Evolutionary conservation across 2,113 vertebrate genomes (phyloP).

Genomic region (Procapra przewalskii): DNA sequence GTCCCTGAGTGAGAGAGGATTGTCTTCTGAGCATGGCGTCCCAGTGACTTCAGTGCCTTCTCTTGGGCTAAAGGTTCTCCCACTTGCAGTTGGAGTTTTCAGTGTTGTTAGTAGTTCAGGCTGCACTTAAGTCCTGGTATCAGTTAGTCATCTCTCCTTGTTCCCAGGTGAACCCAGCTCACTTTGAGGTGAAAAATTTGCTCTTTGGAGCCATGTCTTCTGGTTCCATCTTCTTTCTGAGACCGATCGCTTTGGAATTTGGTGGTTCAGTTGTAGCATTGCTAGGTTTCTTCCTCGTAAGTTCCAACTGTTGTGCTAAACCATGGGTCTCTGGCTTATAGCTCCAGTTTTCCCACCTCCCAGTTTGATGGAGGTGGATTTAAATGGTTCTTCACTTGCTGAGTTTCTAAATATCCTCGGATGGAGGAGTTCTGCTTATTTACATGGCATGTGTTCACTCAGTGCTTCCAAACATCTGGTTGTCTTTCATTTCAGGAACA

Average conservation of each 20-base stretch:
- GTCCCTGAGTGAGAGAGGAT: background rate
- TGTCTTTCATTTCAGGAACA: constrained; percentile 85
- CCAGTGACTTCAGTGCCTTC: constrained; percentile 85
- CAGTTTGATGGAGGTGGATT: constrained; percentile 84
- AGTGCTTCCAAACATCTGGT: constrained; percentile 82
- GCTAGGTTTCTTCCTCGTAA: constrained; percentile 81
- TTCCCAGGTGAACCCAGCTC: constrained; percentile 81
- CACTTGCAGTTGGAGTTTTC: constrained; percentile 73
- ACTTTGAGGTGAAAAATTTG: constrained; percentile 73
- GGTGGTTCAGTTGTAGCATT: constrained; percentile 79
- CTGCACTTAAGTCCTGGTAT: constrained; percentile 79
- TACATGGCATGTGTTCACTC: constrained; percentile 87
- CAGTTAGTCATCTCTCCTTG: constrained; percentile 83
- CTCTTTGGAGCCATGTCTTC: constrained; percentile 56
- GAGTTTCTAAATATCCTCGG: constrained; percentile 88
- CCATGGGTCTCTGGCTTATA: constrained; percentile 83
- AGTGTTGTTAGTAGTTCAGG: constrained; percentile 83
- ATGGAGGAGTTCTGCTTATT: constrained; percentile 88
- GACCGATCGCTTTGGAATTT: constrained; percentile 57
- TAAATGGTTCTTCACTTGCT: constrained; percentile 89
- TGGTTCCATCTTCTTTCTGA: constrained; percentile 38
- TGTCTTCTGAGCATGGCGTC: constrained; percentile 70
- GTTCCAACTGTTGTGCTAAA: constrained; percentile 85
- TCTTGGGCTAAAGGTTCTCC: constrained; percentile 81
- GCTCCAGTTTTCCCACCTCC: constrained; percentile 84